Percentiles rank a stretch among this genome's conserved stretches.
Conservation (phyloP, 2,113 vertebrate species). For the Lepus americanus region DNA sequence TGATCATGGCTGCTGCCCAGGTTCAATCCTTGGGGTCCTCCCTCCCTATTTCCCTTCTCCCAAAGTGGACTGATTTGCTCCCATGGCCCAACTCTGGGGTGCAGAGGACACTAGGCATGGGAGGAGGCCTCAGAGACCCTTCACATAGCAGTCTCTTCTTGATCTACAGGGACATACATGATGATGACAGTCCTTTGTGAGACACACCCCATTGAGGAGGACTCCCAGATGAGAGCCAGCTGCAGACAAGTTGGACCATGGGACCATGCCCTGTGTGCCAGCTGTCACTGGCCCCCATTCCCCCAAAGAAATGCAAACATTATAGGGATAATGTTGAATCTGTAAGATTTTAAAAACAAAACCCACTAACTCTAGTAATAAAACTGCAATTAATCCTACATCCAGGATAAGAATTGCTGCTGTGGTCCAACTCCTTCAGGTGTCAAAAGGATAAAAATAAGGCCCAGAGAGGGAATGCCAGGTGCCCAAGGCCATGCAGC, state of each 20-base stretch:
- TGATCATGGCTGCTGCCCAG: not conserved
- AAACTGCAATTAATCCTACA: not conserved
- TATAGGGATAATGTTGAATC: constrained; percentile 2
- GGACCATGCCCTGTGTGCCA: not conserved
- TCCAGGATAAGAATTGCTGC: constrained; percentile 17
- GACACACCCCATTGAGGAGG: not conserved
- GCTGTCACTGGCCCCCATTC: not conserved
- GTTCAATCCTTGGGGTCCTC: not conserved
- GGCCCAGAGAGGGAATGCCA: not conserved
- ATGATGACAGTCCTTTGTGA: not conserved
- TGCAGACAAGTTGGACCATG: not conserved
- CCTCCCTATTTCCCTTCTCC: not conserved
- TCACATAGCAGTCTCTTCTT: not conserved
- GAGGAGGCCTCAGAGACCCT: not conserved
- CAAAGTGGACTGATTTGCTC: not conserved
- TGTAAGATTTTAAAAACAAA: not conserved
- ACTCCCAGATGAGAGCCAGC: not conserved
- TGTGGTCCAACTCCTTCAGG: not conserved
- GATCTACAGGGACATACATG: not conserved
- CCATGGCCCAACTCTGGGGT: not conserved
- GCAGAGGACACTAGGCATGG: not conserved
- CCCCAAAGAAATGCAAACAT: constrained; percentile 4
- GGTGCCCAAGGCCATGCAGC: not conserved
- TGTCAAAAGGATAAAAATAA: constrained; percentile 37
- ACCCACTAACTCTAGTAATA: not conserved